A percentile compares a stretch with the other conserved stretches of the same genome.
These are phyloP conservation scores for Pao palembangensis DNA, from an alignment of 2,113 vertebrate genomes.

Conservation along the genomic window DNA sequence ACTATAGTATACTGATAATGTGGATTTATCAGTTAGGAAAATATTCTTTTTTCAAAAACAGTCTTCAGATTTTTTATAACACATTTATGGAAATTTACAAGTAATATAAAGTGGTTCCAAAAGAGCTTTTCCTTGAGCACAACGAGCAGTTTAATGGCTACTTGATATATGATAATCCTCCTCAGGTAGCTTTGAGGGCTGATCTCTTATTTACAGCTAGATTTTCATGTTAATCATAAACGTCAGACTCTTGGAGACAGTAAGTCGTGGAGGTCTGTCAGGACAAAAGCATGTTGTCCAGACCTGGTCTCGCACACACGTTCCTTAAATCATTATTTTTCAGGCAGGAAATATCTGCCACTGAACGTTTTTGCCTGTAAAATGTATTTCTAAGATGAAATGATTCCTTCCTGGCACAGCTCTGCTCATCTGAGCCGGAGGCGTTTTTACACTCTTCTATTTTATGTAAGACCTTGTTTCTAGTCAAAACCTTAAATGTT, in stretches of 20 bases:
- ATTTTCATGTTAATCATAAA: slow-evolving; percentile 64
- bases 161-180: slow-evolving; percentile 63
- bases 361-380: slow-evolving; percentile 64
- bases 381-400: slow-evolving; percentile 70
- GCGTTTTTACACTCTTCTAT: slow-evolving; percentile 39
- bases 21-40: no score
- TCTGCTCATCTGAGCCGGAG: slow-evolving; percentile 31
- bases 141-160: slow-evolving; percentile 44
- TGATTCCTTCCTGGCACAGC: slow-evolving; percentile 57
- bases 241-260: slow-evolving; percentile 69
- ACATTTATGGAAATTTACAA: no score
- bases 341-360: slow-evolving; percentile 72
- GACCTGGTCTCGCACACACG: slow-evolving; percentile 57
- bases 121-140: slow-evolving; percentile 18
- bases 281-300: slow-evolving; percentile 73
- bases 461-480: slow-evolving; percentile 21
- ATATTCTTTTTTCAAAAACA: no score
- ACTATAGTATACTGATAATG: no score
- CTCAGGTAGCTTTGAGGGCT: slow-evolving; percentile 46
- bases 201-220: slow-evolving; percentile 63
- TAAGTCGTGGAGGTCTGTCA: slow-evolving; percentile 62
- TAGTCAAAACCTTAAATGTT: slow-evolving; percentile 29
- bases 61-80: no score
- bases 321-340: slow-evolving; percentile 71
- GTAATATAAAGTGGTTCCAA: slow-evolving; percentile 11